A percentile compares a stretch with the other conserved stretches of the same genome.
These are phyloP conservation scores for Perdita meconis DNA, from an alignment of 2,888 invertebrate species.

Conservation along the genomic window DNA sequence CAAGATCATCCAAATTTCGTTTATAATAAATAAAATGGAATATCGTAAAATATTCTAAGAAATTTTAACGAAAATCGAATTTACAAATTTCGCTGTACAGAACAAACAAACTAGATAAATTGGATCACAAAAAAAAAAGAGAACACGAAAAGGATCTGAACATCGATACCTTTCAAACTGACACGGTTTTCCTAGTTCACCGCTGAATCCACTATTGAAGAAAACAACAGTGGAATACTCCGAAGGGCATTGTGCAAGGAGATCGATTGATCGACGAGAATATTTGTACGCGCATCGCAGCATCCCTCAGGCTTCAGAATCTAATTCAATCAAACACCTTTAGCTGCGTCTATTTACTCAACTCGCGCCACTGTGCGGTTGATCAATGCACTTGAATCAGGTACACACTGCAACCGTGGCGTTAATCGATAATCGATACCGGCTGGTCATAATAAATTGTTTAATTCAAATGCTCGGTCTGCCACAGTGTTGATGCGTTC, in stretches of 20 bases:
- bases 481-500: conserved; percentile 15
- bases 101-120: too few species aligned
- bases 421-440: conserved; percentile 53
- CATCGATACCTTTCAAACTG: too few species aligned
- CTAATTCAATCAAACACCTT: conserved; percentile 53
- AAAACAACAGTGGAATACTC: background rate
- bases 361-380: conserved; percentile 20
- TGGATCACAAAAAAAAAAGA: too few species aligned
- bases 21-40: too few species aligned
- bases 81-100: too few species aligned
- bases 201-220: too few species aligned
- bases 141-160: too few species aligned
- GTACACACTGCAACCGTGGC: conserved; percentile 33
- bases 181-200: too few species aligned
- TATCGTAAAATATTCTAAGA: too few species aligned
- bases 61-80: too few species aligned
- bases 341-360: conserved; percentile 35
- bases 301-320: background rate
- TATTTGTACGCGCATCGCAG: background rate
- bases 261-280: conserved; percentile 13
- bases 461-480: conserved; percentile 27
- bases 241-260: background rate
- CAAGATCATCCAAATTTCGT: too few species aligned
- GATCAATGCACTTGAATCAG: conserved; percentile 36
- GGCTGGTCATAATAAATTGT: conserved; percentile 47